A percentile compares a stretch with the other conserved stretches of the same genome.
phyloP scores from a whole-genome alignment of 2,888 invertebrate genomes.

The Eupithecia tripunctaria region DNA sequence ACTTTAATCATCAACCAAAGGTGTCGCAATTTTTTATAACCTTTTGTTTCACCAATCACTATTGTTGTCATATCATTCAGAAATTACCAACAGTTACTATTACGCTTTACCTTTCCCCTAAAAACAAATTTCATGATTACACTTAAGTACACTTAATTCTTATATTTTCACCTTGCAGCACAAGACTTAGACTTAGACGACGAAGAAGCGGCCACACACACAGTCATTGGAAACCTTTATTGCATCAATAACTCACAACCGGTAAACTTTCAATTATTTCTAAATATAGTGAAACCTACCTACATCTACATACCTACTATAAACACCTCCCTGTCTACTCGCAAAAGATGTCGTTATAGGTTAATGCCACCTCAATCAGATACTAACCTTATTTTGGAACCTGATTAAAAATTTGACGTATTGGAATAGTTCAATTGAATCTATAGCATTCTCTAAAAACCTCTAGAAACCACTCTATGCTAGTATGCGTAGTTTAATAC shows the following conservation, averaged over 20 bases:
- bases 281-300: not conserved
- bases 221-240: not conserved
- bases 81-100: not conserved
- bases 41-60: not conserved
- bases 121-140: not conserved
- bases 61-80: not conserved
- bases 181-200: not conserved
- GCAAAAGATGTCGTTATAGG: not conserved
- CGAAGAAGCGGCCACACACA: not conserved
- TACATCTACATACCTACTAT: no score
- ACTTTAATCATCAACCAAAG: not conserved
- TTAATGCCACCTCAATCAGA: not conserved
- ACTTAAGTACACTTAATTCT: not conserved
- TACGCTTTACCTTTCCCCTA: not conserved
- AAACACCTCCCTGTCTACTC: not conserved
- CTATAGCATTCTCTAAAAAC: no score
- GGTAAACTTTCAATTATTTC: not conserved
- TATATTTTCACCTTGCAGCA: not conserved
- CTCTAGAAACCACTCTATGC: not conserved
- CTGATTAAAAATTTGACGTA: not conserved
- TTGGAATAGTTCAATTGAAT: not conserved
- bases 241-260: conserved; percentile 2
- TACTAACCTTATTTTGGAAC: not conserved
- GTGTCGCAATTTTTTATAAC: not conserved
- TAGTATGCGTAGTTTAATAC: not conserved